Conservation (phyloP, 2,888 invertebrate genomes). For the Tenthredo livida region DNA sequence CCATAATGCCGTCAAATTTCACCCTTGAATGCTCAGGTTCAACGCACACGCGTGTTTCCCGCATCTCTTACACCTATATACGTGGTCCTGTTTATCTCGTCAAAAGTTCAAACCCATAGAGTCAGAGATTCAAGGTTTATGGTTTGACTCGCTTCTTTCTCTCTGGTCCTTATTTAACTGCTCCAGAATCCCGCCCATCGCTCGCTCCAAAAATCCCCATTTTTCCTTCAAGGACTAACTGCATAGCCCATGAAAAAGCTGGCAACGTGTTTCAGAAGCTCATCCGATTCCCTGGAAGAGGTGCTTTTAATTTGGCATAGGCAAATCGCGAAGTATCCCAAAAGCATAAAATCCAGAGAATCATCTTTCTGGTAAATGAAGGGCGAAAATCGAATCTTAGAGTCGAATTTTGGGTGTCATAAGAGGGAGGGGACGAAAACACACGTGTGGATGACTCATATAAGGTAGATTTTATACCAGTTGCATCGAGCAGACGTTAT, state of each 20-base stretch:
- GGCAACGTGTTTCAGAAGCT: background rate
- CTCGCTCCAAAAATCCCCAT: no score
- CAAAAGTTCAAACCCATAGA: background rate
- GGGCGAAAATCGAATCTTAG: background rate
- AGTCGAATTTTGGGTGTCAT: background rate
- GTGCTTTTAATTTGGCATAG: no score
- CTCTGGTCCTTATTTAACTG: background rate
- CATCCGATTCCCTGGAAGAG: background rate
- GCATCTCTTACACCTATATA: background rate
- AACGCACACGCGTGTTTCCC: background rate
- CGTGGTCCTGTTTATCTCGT: background rate
- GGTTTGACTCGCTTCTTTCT: constrained; percentile 10
- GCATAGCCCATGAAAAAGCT: background rate
- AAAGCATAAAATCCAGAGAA: background rate
- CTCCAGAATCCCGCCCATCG: background rate
- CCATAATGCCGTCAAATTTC: constrained; percentile 29
- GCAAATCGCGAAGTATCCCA: background rate
- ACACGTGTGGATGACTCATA: constrained; percentile 30
- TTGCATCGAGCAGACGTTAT: constrained; percentile 38
- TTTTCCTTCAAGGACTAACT: background rate
- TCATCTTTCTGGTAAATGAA: background rate
- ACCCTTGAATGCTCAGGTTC: constrained; percentile 37
- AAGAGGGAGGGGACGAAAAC: background rate
- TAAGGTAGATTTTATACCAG: constrained; percentile 36
- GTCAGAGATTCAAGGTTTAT: constrained; percentile 31